Evolutionary conservation across 2,797 vertebrate species (phyloP).

Genomic region (Falco columbarius): DNA sequence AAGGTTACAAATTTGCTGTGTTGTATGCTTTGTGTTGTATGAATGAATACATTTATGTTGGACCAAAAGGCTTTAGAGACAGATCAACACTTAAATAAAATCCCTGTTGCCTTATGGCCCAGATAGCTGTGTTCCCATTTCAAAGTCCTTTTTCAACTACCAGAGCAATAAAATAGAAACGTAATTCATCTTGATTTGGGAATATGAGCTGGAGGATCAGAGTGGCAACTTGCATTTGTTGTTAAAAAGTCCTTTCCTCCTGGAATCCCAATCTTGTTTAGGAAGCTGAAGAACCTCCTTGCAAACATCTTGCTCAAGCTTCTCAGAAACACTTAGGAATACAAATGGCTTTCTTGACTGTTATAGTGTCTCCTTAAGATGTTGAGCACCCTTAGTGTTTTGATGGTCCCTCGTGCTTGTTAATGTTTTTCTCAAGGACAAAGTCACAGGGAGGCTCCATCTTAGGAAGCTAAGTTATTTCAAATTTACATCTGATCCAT

Average conservation of each 20-base stretch:
- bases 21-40: not conserved
- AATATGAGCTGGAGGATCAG: not conserved
- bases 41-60: not conserved
- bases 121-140: not conserved
- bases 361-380: not conserved
- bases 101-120: not conserved
- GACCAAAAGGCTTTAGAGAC: not conserved
- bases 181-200: not conserved
- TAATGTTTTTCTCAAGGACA: not conserved
- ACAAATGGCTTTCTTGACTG: not conserved
- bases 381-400: not conserved
- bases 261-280: not conserved
- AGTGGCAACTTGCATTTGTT: not conserved
- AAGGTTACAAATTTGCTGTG: not conserved
- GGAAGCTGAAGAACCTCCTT: not conserved
- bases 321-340: not conserved
- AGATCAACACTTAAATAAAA: not conserved
- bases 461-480: not conserved
- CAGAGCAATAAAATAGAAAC: not conserved
- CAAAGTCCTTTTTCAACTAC: not conserved
- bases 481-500: not conserved
- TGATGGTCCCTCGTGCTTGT: fast-evolving
- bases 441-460: not conserved
- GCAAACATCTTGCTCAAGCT: not conserved
- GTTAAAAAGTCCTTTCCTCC: not conserved